Conservation (phyloP, 2,113 vertebrate species). For the Pungitius pungitius region DNA sequence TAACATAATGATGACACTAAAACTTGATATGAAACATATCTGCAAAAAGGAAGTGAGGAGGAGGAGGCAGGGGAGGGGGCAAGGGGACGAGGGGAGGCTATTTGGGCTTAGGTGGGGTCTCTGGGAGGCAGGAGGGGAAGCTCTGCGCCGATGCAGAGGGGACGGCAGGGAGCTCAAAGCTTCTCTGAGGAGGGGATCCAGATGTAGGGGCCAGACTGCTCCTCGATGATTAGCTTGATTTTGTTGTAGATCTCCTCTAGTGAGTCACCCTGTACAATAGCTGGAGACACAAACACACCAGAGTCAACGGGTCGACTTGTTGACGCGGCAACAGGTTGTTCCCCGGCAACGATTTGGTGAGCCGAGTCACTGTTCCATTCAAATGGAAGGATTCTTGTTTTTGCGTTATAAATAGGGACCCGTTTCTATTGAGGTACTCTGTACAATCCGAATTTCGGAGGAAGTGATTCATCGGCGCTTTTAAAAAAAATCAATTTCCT, state of each 20-base stretch:
- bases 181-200: conserved; percentile 99
- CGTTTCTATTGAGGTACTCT: background rate
- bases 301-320: background rate
- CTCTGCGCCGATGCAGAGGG: conserved; percentile 66
- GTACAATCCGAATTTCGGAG: background rate
- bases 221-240: conserved; percentile 99
- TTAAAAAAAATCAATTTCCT: background rate
- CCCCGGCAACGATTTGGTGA: background rate
- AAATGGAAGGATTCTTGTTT: background rate
- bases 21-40: conserved; percentile 97
- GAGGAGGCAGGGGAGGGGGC: conserved; percentile 66
- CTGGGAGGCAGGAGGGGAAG: conserved; percentile 77
- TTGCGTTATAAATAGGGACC: background rate
- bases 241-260: conserved; percentile 99
- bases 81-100: conserved; percentile 74
- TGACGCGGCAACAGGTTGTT: background rate
- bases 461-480: background rate
- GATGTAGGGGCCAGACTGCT: conserved; percentile 99
- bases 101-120: conserved; percentile 82
- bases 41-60: conserved; percentile 90
- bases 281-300: conserved; percentile 73
- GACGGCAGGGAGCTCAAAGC: conserved; percentile 88
- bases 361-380: background rate
- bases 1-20: conserved; percentile 97
- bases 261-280: conserved; percentile 99